These are phyloP conservation scores for Geophilus truncorum DNA, from an alignment of 2,888 invertebrate genomes.

Conservation along the genomic window DNA sequence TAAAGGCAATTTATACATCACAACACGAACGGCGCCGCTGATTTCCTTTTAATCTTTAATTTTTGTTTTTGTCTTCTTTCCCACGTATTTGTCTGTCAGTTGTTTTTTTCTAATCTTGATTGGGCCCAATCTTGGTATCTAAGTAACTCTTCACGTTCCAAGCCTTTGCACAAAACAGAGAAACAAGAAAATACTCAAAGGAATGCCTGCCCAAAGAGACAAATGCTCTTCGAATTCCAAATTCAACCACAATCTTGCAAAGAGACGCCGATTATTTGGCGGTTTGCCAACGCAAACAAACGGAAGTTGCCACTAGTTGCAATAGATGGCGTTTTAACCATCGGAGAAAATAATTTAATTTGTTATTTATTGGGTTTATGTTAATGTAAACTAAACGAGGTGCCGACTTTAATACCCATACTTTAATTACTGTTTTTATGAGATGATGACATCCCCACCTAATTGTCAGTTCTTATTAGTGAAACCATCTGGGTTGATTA, in stretches of 20 bases:
- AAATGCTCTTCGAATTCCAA: neutral
- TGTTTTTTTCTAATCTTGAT: too few species aligned
- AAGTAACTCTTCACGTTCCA: too few species aligned
- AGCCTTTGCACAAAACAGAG: neutral
- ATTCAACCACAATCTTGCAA: neutral
- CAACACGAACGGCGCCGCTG: too few species aligned
- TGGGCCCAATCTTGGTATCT: too few species aligned
- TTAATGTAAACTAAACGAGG: too few species aligned
- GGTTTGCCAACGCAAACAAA: neutral
- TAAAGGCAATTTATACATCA: too few species aligned
- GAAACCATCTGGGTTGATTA: neutral
- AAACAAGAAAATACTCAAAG: neutral
- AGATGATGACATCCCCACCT: neutral
- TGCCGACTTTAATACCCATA: neutral
- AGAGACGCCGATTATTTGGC: neutral
- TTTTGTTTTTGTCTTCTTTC: too few species aligned
- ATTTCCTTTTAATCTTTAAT: too few species aligned
- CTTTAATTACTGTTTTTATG: neutral
- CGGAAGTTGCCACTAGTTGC: neutral
- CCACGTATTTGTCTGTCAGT: too few species aligned
- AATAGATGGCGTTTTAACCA: neutral
- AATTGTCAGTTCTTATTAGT: neutral
- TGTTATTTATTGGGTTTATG: neutral
- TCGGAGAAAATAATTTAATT: neutral
- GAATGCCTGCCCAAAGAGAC: neutral